Conservation (phyloP, 1,140 invertebrate species). For the Zaprionus lachaisei region DNA sequence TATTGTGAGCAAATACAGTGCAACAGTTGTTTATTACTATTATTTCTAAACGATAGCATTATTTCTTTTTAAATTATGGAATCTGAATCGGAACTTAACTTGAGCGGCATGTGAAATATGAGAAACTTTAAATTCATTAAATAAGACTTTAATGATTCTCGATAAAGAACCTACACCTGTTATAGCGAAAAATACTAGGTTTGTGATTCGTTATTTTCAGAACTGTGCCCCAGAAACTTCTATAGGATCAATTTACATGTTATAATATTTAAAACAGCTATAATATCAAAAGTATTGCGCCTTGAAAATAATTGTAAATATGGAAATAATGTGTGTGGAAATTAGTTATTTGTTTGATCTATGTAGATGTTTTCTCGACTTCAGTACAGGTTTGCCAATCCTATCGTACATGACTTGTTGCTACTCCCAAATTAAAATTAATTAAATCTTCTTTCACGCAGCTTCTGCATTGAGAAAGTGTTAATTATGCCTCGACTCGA, state of each 20-base stretch:
- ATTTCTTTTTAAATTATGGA: neutral
- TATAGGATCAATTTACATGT: too few species aligned
- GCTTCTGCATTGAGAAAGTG: neutral
- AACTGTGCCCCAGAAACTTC: neutral
- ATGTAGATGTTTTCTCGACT: neutral
- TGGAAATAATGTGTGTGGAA: too few species aligned
- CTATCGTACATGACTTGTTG: neutral
- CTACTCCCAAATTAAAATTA: too few species aligned
- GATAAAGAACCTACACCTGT: neutral
- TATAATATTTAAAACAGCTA: too few species aligned
- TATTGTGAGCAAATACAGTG: neutral
- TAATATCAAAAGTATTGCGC: too few species aligned
- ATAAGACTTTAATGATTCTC: neutral
- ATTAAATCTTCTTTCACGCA: neutral
- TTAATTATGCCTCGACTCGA: neutral
- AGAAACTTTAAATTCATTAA: neutral
- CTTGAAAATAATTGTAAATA: too few species aligned
- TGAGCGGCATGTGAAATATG: neutral
- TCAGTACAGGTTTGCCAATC: neutral
- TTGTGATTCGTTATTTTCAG: neutral
- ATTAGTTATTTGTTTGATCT: neutral
- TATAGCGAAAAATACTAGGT: neutral
- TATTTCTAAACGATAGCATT: neutral
- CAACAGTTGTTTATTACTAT: neutral
- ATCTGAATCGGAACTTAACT: conserved; percentile 1